A percentile compares a stretch with the other conserved stretches of the same genome.
These are phyloP conservation scores for Oncorhynchus masou DNA, from an alignment of 2,113 vertebrate genomes.

Conservation along the genomic window DNA sequence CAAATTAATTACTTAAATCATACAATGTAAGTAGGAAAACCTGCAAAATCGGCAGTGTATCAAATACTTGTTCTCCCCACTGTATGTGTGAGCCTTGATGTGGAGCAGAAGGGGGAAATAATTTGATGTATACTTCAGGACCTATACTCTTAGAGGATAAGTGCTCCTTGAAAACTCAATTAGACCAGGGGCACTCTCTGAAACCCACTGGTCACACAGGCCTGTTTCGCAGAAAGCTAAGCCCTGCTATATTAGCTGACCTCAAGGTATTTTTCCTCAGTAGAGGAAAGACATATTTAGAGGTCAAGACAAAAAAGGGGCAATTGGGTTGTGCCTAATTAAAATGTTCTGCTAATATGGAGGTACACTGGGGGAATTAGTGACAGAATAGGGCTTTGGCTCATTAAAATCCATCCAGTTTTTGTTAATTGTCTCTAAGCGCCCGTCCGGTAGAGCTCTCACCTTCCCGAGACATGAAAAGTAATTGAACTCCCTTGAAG, in stretches of 20 bases:
- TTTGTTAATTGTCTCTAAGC: constrained; percentile 25
- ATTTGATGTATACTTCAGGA: constrained; percentile 1
- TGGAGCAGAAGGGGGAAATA: background rate
- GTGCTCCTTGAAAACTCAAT: constrained; percentile 67
- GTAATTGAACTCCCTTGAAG: background rate
- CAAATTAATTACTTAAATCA: too few relatives aligned
- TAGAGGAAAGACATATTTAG: constrained; percentile 10
- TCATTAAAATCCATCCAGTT: constrained; percentile 15
- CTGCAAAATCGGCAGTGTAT: too few relatives aligned
- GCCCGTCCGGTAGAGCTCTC: constrained; percentile 17
- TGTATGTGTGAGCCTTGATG: background rate
- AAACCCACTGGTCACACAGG: constrained; percentile 26
- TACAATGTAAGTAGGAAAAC: too few relatives aligned
- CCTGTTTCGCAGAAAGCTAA: background rate
- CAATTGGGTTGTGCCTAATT: constrained; percentile 10
- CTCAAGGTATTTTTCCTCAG: constrained; percentile 22
- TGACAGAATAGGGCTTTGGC: constrained; percentile 2
- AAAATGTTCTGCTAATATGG: constrained; percentile 15
- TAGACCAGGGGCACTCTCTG: constrained; percentile 56
- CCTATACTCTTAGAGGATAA: constrained; percentile 57
- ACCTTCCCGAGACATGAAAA: background rate
- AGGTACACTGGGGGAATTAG: background rate
- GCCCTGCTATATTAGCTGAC: background rate
- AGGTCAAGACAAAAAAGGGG: constrained; percentile 18
- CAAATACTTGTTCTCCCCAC: too few relatives aligned